Evolutionary conservation across 2,797 vertebrate species (phyloP).

Genomic region (Hozukius guyotensis): DNA sequence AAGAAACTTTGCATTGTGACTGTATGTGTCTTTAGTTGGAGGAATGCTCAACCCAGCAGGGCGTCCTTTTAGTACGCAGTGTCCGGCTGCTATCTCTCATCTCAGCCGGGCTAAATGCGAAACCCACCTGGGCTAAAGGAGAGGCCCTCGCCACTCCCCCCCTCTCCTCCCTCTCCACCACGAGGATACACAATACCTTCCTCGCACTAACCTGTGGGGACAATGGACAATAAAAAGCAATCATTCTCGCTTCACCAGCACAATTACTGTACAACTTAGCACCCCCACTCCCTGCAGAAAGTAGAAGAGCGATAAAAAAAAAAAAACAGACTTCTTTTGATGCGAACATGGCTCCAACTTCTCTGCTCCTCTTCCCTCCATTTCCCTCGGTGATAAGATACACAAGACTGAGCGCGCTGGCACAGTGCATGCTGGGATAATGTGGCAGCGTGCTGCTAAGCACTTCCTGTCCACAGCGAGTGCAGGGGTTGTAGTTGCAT

Average conservation of each 20-base stretch:
- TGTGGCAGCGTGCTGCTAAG: slow-evolving; percentile 63
- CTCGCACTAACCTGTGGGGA: slow-evolving; percentile 84
- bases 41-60: slow-evolving; percentile 9
- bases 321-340: slow-evolving; percentile 28
- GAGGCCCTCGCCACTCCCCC: slow-evolving; percentile 68
- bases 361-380: slow-evolving; percentile 56
- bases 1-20: slow-evolving; percentile 34
- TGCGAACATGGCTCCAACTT: slow-evolving; percentile 17
- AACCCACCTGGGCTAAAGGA: slow-evolving; percentile 90
- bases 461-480: slow-evolving; percentile 62
- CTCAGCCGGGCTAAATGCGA: slow-evolving; percentile 84
- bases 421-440: slow-evolving; percentile 70
- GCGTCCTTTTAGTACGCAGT: slow-evolving; percentile 5
- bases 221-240: slow-evolving; percentile 81
- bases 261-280: slow-evolving; percentile 68
- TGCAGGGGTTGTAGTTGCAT: slow-evolving; percentile 3
- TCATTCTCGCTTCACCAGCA: slow-evolving; percentile 63
- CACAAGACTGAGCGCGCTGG: slow-evolving; percentile 56
- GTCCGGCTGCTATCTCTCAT: slow-evolving; percentile 74
- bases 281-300: slow-evolving; percentile 12
- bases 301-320: slow-evolving; percentile 13
- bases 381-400: slow-evolving; percentile 63
- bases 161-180: slow-evolving; percentile 66
- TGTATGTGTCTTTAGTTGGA: slow-evolving; percentile 8
- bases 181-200: slow-evolving; percentile 82